A percentile compares a stretch with the other conserved stretches of the same genome.
Evolutionary conservation across 2,888 invertebrate species (phyloP).

Genomic region (Carabus problematicus): DNA sequence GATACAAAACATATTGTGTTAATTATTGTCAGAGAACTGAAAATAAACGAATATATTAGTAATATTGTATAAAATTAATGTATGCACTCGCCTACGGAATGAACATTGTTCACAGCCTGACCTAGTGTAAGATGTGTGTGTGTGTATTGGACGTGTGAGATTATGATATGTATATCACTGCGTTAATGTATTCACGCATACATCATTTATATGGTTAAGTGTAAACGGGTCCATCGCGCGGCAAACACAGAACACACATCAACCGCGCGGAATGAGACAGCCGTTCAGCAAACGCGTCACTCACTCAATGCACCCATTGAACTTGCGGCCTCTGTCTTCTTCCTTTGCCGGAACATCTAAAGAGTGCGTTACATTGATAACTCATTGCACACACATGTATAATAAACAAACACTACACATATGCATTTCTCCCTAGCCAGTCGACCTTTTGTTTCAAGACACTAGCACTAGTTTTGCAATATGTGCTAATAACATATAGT

Average conservation of each 20-base stretch:
- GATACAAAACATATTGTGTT: no score
- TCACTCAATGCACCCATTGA: constrained; percentile 25
- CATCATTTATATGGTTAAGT: constrained; percentile 35
- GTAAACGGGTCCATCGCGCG: constrained; percentile 23
- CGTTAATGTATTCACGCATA: constrained; percentile 38
- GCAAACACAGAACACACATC: constrained; percentile 12
- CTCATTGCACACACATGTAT: neutral
- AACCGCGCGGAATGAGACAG: neutral
- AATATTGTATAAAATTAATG: no score
- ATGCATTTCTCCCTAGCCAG: neutral
- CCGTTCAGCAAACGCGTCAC: constrained; percentile 11
- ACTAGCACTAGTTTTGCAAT: neutral
- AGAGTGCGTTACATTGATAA: constrained; percentile 10
- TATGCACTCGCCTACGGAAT: no score
- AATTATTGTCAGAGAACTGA: no score
- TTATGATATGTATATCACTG: constrained; percentile 17
- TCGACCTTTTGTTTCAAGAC: neutral
- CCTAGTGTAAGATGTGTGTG: constrained; percentile 11
- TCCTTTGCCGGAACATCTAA: constrained; percentile 3
- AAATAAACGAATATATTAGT: no score
- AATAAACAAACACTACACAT: neutral
- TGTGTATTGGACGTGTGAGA: neutral
- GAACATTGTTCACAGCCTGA: constrained; percentile 1
- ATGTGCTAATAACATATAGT: neutral
- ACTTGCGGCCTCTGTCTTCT: neutral